Conservation (phyloP, 1,140 invertebrate species). For the Spodoptera frugiperda region DNA sequence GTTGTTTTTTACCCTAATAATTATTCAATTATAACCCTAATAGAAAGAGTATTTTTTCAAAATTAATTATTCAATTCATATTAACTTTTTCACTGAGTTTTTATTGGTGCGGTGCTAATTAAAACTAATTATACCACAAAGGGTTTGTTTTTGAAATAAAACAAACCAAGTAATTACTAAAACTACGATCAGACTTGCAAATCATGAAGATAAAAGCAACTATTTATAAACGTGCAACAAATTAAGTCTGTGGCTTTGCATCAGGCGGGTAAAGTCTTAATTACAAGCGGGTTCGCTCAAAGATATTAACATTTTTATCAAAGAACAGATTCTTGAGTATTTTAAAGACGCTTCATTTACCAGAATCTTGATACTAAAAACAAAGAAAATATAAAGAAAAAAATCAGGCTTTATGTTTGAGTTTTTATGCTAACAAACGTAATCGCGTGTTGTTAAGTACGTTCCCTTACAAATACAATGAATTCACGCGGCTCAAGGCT, state of each 20-base stretch:
- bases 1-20: too few species aligned
- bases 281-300: slow-evolving; percentile 1
- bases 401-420: not conserved
- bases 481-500: slow-evolving; percentile 46
- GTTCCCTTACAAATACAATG: slow-evolving; percentile 31
- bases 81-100: too few species aligned
- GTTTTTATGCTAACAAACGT: not conserved
- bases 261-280: not conserved
- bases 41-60: too few species aligned
- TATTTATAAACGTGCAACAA: slow-evolving; percentile 12
- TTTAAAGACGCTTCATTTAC: not conserved
- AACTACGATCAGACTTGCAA: not conserved
- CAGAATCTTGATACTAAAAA: not conserved
- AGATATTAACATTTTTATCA: slow-evolving; percentile 9
- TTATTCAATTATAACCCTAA: too few species aligned
- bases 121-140: not conserved
- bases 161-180: not conserved
- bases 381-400: not conserved
- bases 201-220: slow-evolving; percentile 9
- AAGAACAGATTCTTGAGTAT: not conserved
- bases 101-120: too few species aligned
- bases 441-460: slow-evolving; percentile 33
- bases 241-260: not conserved
- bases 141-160: too few species aligned
- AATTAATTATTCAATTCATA: too few species aligned